phyloP scores from a whole-genome alignment of 2,113 vertebrate genomes.

The Aspiorhynchus laticeps region DNA sequence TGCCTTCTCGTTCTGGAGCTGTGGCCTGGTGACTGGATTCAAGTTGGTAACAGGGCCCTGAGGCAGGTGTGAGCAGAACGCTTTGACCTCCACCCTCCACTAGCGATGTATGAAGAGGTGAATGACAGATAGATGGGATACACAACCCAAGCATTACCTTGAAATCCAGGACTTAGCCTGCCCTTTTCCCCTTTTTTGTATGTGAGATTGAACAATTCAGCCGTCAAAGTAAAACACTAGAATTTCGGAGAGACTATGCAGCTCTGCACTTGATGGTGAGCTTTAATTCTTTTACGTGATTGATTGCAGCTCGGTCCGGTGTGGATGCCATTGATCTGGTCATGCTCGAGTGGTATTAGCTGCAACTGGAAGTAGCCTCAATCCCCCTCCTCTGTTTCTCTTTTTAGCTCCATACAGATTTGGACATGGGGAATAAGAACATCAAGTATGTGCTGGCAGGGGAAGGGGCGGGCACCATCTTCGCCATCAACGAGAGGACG shows the following conservation, averaged over 20 bases:
- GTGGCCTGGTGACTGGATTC: conserved; percentile 30
- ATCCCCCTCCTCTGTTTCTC: conserved; percentile 42
- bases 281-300: conserved; percentile 41
- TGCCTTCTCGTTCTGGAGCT: conserved; percentile 15
- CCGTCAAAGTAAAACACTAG: conserved; percentile 51
- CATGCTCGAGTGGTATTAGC: conserved; percentile 11
- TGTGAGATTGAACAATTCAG: conserved; percentile 48
- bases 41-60: conserved; percentile 20
- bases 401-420: conserved; percentile 91
- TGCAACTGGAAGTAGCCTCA: conserved; percentile 1
- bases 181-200: conserved; percentile 45
- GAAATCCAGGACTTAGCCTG: conserved; percentile 49
- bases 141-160: conserved; percentile 49
- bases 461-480: conserved; percentile 97
- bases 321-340: conserved; percentile 38
- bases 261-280: not conserved
- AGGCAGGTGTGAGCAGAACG: conserved; percentile 32
- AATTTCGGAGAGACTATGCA: conserved; percentile 33
- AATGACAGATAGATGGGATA: conserved; percentile 45
- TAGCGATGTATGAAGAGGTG: conserved; percentile 42
- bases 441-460: conserved; percentile 95
- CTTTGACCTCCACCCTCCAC: conserved; percentile 39
- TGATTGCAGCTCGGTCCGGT: conserved; percentile 31
- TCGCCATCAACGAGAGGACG: conserved; percentile 95
- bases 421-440: conserved; percentile 88